Base-by-base conservation (phyloP, 2,797 vertebrate genomes). In the Microctenopoma lineatum region DNA sequence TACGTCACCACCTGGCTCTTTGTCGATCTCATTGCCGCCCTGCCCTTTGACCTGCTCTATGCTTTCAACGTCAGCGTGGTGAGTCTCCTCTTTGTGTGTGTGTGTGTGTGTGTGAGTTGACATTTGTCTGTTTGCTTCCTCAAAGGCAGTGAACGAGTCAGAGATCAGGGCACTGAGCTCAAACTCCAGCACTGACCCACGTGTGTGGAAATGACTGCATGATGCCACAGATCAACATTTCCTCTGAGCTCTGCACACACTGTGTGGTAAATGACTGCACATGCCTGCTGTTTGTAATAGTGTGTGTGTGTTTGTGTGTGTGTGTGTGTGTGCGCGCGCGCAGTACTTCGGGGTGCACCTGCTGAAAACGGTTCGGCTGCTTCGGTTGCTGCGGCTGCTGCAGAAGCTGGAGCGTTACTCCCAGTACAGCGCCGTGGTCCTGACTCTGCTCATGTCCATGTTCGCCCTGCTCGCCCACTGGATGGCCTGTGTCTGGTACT, bases 401-500 rank as follows among this genome's bases (percentile, higher is more conserved):
- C 97, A 98, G 93, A 99, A 98, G 91, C 88, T 99, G 91, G 97
- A 99, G 54, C 95, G 97, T 0, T 98, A 98, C 92, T 98, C 97
- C 0, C 97, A 98, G 94, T 98, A 98, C 94, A 98, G 97, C 1
- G 96, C 97, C 0, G 95, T 98, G 94, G 96, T 99, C 55, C 95
- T 99, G 62, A 97, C 96, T 0, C 90, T 99, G 62, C 96, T 98
- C 74, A 98, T 97, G 96, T 98, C 96, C 12, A 95, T 96, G 36
- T 99, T 99, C 4, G 97, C 96, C 0, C 93, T 98, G 80, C 93
- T 99, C n/a, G 97, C 95, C 3, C 97, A 99, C 85, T 99, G 97
- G 97, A 95, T 99, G 95, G 97, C 97, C n/a, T 99, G 97, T 5
- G 84, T 97, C 84, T 99, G 97, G 97, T 98, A 98, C 29, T 95